Conservation (phyloP, 2,797 vertebrate species). For the Sphenopsis melanotis region DNA sequence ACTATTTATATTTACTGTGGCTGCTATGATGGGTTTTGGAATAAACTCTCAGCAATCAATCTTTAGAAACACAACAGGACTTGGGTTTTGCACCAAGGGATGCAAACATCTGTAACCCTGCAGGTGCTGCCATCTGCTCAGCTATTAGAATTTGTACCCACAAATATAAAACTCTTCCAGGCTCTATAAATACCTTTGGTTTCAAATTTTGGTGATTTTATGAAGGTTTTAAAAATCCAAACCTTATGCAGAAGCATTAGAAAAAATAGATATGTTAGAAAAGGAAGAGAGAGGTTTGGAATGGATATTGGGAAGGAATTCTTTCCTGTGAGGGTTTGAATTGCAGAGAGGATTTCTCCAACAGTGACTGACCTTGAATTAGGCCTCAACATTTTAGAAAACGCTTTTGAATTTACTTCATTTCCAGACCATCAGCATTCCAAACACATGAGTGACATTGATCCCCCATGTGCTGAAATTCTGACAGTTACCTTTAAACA, state of each 20-base stretch:
- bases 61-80: neutral
- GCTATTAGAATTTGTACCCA: neutral
- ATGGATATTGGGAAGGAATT: neutral
- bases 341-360: neutral
- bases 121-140: constrained; percentile 16
- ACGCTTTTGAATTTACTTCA: neutral
- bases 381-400: neutral
- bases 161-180: neutral
- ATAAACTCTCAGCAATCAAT: neutral
- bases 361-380: neutral
- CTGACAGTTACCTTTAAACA: neutral
- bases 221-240: neutral
- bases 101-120: neutral
- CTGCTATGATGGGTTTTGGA: neutral
- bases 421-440: neutral
- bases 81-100: neutral
- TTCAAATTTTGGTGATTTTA: neutral
- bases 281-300: neutral
- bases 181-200: neutral
- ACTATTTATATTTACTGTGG: neutral
- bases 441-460: neutral
- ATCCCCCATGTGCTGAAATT: neutral
- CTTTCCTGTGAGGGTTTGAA: neutral
- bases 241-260: neutral
- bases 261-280: rapidly evolving